These are phyloP conservation scores for Helostoma temminkii DNA, from an alignment of 2,797 vertebrate species.

Conservation along the genomic window DNA sequence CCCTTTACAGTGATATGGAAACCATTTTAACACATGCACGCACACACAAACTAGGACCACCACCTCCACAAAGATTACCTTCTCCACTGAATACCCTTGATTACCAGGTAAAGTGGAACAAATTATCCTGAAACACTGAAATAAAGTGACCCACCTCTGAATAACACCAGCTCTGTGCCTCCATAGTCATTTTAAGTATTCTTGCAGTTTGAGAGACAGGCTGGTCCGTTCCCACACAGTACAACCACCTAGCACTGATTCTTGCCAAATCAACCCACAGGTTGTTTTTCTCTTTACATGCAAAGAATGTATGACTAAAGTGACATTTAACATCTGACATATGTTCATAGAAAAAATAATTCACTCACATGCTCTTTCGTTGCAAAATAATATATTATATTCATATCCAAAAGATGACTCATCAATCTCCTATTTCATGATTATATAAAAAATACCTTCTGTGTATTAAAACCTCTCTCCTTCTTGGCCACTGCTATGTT, in stretches of 20 bases:
- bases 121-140: too few relatives aligned
- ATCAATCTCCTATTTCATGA: neutral
- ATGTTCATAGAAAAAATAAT: neutral
- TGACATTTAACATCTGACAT: neutral
- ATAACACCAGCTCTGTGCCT: too few relatives aligned
- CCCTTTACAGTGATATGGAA: neutral
- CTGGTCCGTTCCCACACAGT: too few relatives aligned
- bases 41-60: neutral
- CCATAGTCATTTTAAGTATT: too few relatives aligned
- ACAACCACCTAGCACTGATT: too few relatives aligned
- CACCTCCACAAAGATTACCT: neutral
- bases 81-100: too few relatives aligned
- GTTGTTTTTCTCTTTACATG: neutral
- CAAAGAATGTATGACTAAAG: too few relatives aligned
- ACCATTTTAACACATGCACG: neutral
- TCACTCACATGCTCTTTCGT: neutral
- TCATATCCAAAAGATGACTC: constrained; percentile 1
- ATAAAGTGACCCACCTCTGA: too few relatives aligned
- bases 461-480: neutral
- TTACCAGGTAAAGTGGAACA: neutral
- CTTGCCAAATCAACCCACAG: neutral
- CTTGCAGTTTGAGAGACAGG: too few relatives aligned
- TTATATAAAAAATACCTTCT: neutral
- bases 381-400: neutral
- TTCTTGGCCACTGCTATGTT: too few relatives aligned